Base-by-base conservation (phyloP, 2,888 invertebrate genomes). In the Mythimna loreyi region DNA sequence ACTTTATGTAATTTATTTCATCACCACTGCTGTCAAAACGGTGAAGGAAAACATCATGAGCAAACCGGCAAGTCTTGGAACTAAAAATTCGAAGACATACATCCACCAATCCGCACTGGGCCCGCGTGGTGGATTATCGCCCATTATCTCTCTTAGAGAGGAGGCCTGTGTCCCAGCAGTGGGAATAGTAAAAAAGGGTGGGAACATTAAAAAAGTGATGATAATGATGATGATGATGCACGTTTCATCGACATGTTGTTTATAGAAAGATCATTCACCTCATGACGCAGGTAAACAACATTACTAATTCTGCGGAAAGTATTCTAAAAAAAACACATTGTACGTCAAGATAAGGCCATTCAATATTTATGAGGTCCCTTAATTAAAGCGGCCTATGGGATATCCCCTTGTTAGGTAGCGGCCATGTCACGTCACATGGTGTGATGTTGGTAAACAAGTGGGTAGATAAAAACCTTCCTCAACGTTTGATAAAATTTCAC, bases 341-440 rank as follows among this genome's bases (percentile, higher is more conserved):
- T 49, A 49, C 43, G 56, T 49, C 43, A 52, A 30, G 47, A 67
- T 62, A 60, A 60, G 28, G 19, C 28, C 9, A 25, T 69, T 65
- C 13, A 69, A 80, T 75, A 80, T 76, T 50, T 69, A 75, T 80
- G 53, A 49, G 40, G 45, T 23, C 67, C n/a, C 62, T 67, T 67
- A n/a, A 62, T 66, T 57, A 67, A 52, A 30, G n/a, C 19, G 33
- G 3, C 40, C 16, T 36, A 50, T n/a, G 28, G 50, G 59, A 65
- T 57, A 25, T 16, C 33, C 50, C 72, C 55, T 6, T 47, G 33
- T 49, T 49, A n/a, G 11, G 11, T 16, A 58, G 28, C 19, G 47
- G n/a, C 9, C 23, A 23, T n/a, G 19, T 21, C 43, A 33, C 16
- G 11, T 16, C 21, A 45, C 28, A 19, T 40, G 19, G 21, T 36